These are phyloP conservation scores for Strix uralensis DNA, from an alignment of 2,113 vertebrate genomes.

Conservation along the genomic window DNA sequence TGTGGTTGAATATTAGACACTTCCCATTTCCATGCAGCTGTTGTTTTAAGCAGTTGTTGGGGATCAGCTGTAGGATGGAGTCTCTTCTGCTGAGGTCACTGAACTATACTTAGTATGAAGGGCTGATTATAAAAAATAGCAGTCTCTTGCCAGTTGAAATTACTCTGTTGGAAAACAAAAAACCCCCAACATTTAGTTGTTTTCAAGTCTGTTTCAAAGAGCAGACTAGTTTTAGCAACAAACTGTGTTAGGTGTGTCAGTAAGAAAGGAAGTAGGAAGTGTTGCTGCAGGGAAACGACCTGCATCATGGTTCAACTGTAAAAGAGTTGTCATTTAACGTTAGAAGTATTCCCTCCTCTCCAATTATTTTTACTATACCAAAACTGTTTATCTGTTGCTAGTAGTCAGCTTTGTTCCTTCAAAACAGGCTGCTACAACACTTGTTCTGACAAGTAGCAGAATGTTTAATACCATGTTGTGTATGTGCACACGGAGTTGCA, in stretches of 20 bases:
- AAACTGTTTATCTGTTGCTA: neutral
- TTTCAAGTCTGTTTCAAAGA: neutral
- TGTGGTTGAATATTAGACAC: constrained; percentile 17
- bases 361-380: neutral
- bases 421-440: neutral
- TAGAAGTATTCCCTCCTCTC: neutral
- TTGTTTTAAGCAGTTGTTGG: constrained; percentile 63
- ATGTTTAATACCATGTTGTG: neutral
- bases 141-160: neutral
- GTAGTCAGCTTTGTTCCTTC: neutral
- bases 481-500: neutral
- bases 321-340: neutral
- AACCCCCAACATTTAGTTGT: neutral
- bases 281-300: neutral
- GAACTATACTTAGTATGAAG: constrained; percentile 39
- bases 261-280: neutral
- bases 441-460: neutral
- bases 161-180: neutral
- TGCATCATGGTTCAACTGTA: neutral
- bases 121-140: neutral
- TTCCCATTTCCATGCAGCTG: constrained; percentile 67
- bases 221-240: neutral
- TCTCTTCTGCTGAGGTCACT: constrained; percentile 49
- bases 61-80: constrained; percentile 42
- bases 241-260: too few relatives aligned